Base-by-base conservation (phyloP, 2,888 invertebrate species). In the Campoplex nolae region DNA sequence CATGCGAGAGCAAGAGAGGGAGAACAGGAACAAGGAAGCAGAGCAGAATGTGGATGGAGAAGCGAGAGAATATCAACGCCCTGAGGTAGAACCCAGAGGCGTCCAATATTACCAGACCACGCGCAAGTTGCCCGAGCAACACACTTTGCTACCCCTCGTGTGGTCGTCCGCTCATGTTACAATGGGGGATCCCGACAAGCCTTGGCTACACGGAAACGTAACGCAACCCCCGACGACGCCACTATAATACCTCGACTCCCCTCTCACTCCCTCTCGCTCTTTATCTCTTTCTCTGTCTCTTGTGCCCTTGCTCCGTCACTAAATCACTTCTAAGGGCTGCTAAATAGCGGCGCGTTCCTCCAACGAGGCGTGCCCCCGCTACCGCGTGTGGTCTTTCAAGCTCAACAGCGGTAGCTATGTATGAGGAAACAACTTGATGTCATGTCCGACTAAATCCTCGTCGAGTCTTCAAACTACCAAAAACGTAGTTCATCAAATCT, bases 251-350 rank as follows among this genome's bases (percentile, higher is more conserved):
- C 83, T 71, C 84, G 56, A 83, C 65, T 54, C 83, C 80, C 83
- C 80, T 76, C 87, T 88, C 89, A 68, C 79, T 84, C 65, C 45
- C 65, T 83, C 75, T 75, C 82, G 42, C 81, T 77, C 58, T 42
- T 51, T 58, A 35, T 48, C 71, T 16, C 58, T 28, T n/a, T 78
- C 62, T 42, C 58, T 51, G 45, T 35, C 62, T 18, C 58, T 45
- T 18, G 70, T 48, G 85, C 89, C 56, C 83, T 83, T 62, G 45
- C 56, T 78, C 38, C 84, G 88, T 88, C 91, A 92, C 90, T 94
- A 93, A 94, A 94, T 94, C 94, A 94, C 91, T 90, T 90, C 90
- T 92, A 93, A 94, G 94, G 93, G 94, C 93, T 93, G 94, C 91
- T 94, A 94, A 94, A 94, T 92, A 92, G 92, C 92, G 89, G 88